Base-by-base conservation (phyloP, 2,888 invertebrate genomes). In the Flexamia atlantica region DNA sequence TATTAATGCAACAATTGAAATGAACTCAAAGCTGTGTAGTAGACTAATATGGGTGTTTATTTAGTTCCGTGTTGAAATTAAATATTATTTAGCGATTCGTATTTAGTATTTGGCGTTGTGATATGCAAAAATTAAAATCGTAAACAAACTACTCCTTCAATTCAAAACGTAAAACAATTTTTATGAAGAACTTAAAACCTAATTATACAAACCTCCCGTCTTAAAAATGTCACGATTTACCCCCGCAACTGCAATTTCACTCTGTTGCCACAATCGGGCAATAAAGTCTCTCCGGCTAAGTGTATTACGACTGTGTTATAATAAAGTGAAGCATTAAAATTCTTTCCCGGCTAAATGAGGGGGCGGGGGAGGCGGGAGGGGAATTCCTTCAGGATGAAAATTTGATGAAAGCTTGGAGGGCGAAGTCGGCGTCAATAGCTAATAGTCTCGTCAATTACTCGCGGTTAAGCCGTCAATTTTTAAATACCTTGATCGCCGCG, bases 211-310 rank as follows among this genome's bases (percentile, higher is more conserved):
- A 4, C 46, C 36, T 9, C 36, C 9, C 36, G 2, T 46, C 7
- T 9, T 9, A 46, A 46, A 4, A 46, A 9, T 46, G 7, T 46
- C 14, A 46, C 46, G 14, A 9, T 46, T 46, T 12, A 10, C 12
- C 46, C 12, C 4, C 46, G 12, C 4, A n/a, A 23, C 46, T 53
- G 20, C 9, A 53, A 10, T 53, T 53, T 50, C 17, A 53, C 20
- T 53, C 72, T 70, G 82, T 82, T 72, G 20, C 70, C 72, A 72
- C 82, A 82, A 82, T 72, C 28, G 32, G 50, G 72, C 82, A 53
- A 50, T 82, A n/a, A 50, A 82, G 30, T 46, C 40, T 14, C 23
- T n/a, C n/a, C 25, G n/a, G 79, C 32, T n/a, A 32, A 76, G 28
- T 17, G 76, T 76, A 76, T 25, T 79, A 57, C 28, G 53, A 50